Percentiles rank a stretch among this genome's conserved stretches.
phyloP scores from a whole-genome alignment of 2,113 vertebrate species.

The Nycticorax nycticorax region DNA sequence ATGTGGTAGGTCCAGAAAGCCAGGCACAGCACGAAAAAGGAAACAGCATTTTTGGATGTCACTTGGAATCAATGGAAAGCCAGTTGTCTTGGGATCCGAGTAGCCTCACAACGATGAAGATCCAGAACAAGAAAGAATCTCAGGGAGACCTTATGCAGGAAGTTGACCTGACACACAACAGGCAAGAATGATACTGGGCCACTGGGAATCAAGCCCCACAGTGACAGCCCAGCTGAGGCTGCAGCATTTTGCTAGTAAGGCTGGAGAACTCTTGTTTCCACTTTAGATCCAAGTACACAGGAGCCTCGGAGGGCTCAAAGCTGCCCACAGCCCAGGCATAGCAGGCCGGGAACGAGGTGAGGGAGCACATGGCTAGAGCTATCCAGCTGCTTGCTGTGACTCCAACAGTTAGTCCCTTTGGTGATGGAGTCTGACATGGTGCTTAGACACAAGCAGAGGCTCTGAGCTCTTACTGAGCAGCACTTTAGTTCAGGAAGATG shows the following conservation, averaged over 20 bases:
- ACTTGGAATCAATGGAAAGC: not conserved
- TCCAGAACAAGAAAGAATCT: not conserved
- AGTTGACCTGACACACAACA: not conserved
- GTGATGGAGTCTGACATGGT: not conserved
- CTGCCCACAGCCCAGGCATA: not conserved
- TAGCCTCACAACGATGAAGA: not conserved
- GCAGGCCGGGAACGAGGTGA: no score
- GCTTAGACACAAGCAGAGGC: slow-evolving; percentile 30
- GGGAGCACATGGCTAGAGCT: not conserved
- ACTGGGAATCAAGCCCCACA: not conserved
- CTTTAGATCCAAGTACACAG: not conserved
- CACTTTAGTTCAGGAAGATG: not conserved
- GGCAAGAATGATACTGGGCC: not conserved
- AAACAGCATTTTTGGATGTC: not conserved
- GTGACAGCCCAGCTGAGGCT: not conserved
- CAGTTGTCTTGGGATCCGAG: not conserved
- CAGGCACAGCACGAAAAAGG: not conserved
- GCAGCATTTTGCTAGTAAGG: not conserved
- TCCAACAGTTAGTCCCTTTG: not conserved
- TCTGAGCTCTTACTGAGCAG: slow-evolving; percentile 17
- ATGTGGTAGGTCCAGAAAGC: not conserved
- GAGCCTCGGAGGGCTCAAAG: not conserved
- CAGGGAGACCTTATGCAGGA: not conserved
- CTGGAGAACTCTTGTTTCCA: not conserved
- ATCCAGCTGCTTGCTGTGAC: not conserved